Conservation (phyloP, 2,888 invertebrate genomes). For the Mesorhabditis sp. region DNA sequence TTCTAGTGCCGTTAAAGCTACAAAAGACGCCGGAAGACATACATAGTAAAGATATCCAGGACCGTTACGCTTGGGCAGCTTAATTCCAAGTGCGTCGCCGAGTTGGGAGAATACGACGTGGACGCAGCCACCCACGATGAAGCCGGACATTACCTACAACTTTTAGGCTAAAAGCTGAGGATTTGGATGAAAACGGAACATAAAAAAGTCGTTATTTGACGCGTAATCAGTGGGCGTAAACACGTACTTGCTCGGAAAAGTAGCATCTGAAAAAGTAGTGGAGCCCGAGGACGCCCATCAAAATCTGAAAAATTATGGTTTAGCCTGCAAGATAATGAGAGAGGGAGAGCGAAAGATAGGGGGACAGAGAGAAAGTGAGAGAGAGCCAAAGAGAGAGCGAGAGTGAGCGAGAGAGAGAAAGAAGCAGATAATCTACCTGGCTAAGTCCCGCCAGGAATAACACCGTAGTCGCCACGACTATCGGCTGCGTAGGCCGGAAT, state of each 20-base stretch:
- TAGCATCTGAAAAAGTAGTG: conserved; percentile 50
- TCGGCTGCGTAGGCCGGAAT: conserved; percentile 34
- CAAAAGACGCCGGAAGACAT: conserved; percentile 3
- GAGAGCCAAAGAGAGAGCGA: conserved; percentile 5
- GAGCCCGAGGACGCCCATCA: conserved; percentile 51
- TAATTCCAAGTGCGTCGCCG: conserved; percentile 48
- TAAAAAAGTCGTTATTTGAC: background rate
- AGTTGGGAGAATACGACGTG: conserved; percentile 56
- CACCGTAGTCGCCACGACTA: conserved; percentile 52
- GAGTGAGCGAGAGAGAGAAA: conserved; percentile 5
- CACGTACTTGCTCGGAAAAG: conserved; percentile 49
- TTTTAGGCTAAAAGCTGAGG: background rate
- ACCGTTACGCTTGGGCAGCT: conserved; percentile 44
- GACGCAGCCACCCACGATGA: conserved; percentile 55
- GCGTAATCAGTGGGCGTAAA: background rate
- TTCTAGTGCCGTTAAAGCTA: background rate
- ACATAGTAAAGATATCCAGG: conserved; percentile 53
- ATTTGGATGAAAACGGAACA: background rate
- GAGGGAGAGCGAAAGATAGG: too few species aligned
- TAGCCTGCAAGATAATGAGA: conserved; percentile 3
- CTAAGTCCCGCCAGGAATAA: conserved; percentile 51
- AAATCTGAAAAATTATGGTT: conserved; percentile 27
- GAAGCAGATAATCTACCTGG: conserved; percentile 27
- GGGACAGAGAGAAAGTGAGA: too few species aligned
- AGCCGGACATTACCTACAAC: conserved; percentile 47